Base-by-base conservation (phyloP, 2,888 invertebrate genomes). In the Dexiosoma caninum region DNA sequence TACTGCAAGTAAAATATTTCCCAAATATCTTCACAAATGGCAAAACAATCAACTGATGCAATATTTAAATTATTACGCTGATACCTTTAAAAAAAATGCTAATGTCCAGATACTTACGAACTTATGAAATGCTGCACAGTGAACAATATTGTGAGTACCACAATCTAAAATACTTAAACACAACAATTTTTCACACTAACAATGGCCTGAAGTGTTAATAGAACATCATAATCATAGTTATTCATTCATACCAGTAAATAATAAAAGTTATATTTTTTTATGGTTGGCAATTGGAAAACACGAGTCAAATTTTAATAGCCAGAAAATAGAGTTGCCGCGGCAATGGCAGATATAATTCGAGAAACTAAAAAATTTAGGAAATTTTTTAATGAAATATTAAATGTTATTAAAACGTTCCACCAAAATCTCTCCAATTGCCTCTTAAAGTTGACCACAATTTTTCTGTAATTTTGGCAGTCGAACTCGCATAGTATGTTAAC, bases 211-310 rank as follows among this genome's bases (percentile, higher is more conserved):
- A 81, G 81, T 81, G 60, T 60, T 77, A 72, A 76, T 66, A 81
- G 77, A 77, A 81, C 77, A 77, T 81, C 81, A 77, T 81, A 81
- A 81, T 81, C 77, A 77, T 72, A 81, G 81, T 72, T 77, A 81
- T 81, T 72, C 60, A 62, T 49, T 69, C 35, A 35, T 23, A 44
- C 32, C 32, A 44, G 62, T 14, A 72, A 37, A 53, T 62, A 72
- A 74, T 64, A 64, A 64, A 32, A 53, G 3, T 30, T 72, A 46
- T 14, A 9, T 27, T 60, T 53, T 32, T 44, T 8, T 21, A 21
- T 46, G 9, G 10, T 12, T 71, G 9, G 8, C 53, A n/a, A 69
- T 60, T 71, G 42, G 16, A 66, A 40, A 66, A 71, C 76, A 80
- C 70, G 71, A 66, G 80, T 53, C 70, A 76, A 67, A 55, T 59